Base-by-base conservation (phyloP, 2,888 invertebrate species). In the Balanococcus diminutus region DNA sequence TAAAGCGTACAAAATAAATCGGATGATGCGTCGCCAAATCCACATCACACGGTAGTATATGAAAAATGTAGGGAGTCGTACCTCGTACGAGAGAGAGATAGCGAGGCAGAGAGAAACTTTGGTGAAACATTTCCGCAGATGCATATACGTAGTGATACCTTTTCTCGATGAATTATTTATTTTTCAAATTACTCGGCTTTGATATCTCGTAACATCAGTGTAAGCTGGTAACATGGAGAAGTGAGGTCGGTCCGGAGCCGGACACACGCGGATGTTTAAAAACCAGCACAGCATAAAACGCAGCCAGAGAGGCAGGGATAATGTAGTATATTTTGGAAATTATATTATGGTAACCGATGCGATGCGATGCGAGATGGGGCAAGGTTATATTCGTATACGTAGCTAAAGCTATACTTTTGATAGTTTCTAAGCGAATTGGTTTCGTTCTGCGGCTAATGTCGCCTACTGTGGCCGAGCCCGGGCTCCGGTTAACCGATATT, bases 151-250 rank as follows among this genome's bases (percentile, higher is more conserved):
- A n/a, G n/a, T n/a, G n/a, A n/a, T n/a, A 67, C 61, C 61, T 67
- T 67, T 67, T 67, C 61, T 67, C 61, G 61, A 67, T 67, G 61
- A 67, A 67, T 67, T 67, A 67, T 67, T 67, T 67, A 67, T 67
- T 67, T 67, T 67, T 67, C 61, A 67, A 67, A 67, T 67, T 67
- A 67, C 61, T 67, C 61, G 28, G 61, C 61, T 67, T 67, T 67
- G 61, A 67, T 67, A 67, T 28, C n/a, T n/a, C 25, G 25, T 14
- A 67, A n/a, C 11, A 28, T 22, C 61, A n/a, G 28, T 14, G 28
- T n/a, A n/a, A n/a, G n/a, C n/a, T n/a, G n/a, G n/a, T n/a, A n/a
- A n/a, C n/a, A n/a, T n/a, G n/a, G n/a, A n/a, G n/a, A n/a, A n/a
- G n/a, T n/a, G n/a, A n/a, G n/a, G n/a, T 14, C 61, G 61, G 61